Evolutionary conservation across 2,113 vertebrate species (phyloP).

Genomic region (Megatriorchis doriae): DNA sequence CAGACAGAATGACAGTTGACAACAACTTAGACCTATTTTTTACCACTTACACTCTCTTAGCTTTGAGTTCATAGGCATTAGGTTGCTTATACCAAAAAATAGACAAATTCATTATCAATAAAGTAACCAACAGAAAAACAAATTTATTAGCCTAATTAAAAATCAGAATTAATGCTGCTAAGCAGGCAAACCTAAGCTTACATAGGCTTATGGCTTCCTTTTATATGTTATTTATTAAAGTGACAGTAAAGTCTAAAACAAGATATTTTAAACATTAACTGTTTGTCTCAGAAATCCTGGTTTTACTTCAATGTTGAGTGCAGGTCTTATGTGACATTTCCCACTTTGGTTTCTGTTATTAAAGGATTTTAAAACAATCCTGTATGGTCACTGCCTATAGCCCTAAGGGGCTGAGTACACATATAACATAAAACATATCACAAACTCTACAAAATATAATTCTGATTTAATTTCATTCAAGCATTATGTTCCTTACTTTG

Average conservation of each 20-base stretch:
- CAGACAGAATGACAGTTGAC: neutral
- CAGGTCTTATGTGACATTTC: neutral
- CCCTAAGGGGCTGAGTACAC: neutral
- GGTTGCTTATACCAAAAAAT: neutral
- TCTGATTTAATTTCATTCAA: conserved; percentile 28
- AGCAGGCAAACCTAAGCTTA: neutral
- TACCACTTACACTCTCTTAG: neutral
- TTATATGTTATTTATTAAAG: neutral
- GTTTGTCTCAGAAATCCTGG: neutral
- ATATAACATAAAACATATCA: conserved; percentile 9
- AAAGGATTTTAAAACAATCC: conserved; percentile 27
- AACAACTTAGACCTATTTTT: neutral
- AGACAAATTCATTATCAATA: neutral
- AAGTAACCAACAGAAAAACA: neutral
- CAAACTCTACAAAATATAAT: neutral
- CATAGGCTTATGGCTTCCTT: neutral
- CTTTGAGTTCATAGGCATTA: neutral
- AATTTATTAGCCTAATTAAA: neutral
- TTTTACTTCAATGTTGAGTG: neutral
- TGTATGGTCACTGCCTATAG: neutral
- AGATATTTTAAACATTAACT: neutral
- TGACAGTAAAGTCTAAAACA: neutral
- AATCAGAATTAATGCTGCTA: neutral
- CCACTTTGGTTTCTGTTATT: conserved; percentile 11
- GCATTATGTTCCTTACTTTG: neutral